Base-by-base conservation (phyloP, 1,140 invertebrate genomes). In the Eufriesea mexicana region DNA sequence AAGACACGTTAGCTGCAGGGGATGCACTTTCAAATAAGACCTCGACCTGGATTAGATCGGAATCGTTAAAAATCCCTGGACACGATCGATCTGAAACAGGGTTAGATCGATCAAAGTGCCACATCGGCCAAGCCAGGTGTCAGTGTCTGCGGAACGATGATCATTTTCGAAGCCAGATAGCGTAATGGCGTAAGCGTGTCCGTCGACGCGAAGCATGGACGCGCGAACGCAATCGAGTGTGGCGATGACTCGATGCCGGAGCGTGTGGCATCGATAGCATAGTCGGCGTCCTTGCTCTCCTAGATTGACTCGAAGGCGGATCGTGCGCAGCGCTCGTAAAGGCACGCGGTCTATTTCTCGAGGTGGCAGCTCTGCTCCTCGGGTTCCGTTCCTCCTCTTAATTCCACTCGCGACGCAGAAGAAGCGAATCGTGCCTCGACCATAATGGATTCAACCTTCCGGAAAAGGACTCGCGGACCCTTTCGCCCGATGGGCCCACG, bases 261-360 rank as follows among this genome's bases (percentile, higher is more conserved):
- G 9, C 4, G n/a, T n/a, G 23, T 59, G 71, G n/a, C 71, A 57
- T 73, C 71, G 54, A 73, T 64, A 86, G 84, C 85, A 84, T 82
- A 90, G 87, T 79, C 74, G 86, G 74, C 76, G 89, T 89, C 89
- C 89, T 90, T 89, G 89, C 83, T 87, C 89, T 83, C 74, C 83
- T 83, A 90, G 49, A 78, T 89, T 76, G 83, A 83, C 78, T 86
- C 61, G 81, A 83, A 84, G 35, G 77, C 80, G 61, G 49, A 80
- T 89, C 64, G 45, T 28, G 55, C 80, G 83, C 85, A 77, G 79
- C 74, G 77, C 79, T 79, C 54, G 35, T 62, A 76, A 86, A 87
- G 87, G 84, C 84, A 87, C 84, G 86, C 86, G 87, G 84, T 87
- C 81, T 86, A 85, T 84, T 87, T 85, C 75, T 77, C 86, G 79